Evolutionary conservation across 1,140 invertebrate genomes (phyloP).

Genomic region (Papilio xuthus): DNA sequence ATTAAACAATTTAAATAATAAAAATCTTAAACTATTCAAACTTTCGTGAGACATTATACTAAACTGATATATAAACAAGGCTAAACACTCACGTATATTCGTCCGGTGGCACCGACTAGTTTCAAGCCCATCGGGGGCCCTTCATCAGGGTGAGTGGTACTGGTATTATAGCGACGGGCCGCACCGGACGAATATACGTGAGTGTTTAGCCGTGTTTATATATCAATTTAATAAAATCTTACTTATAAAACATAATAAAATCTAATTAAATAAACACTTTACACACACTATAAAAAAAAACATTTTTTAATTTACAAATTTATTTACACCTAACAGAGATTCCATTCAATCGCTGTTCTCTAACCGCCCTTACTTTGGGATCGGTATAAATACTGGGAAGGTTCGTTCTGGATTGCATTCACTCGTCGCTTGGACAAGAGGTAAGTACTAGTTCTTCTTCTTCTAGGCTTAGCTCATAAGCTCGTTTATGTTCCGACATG

Average conservation of each 20-base stretch:
- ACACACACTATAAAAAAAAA: background rate
- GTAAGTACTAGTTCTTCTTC: slow-evolving; percentile 5
- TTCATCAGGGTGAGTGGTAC: too few species aligned
- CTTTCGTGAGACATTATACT: too few species aligned
- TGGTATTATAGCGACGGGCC: too few species aligned
- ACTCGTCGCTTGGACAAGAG: slow-evolving; percentile 14
- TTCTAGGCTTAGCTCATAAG: background rate
- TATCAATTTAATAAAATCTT: too few species aligned
- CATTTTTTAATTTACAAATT: background rate
- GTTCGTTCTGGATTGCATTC: slow-evolving; percentile 25
- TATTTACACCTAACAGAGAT: background rate
- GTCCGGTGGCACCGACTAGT: too few species aligned
- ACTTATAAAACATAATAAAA: too few species aligned
- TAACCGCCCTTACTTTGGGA: slow-evolving; percentile 16
- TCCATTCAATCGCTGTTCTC: background rate
- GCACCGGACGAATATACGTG: too few species aligned
- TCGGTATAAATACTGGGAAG: slow-evolving; percentile 8
- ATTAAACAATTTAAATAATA: background rate
- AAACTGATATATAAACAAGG: too few species aligned
- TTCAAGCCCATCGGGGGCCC: too few species aligned
- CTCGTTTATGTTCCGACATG: background rate
- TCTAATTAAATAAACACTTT: too few species aligned
- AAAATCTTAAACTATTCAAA: background rate
- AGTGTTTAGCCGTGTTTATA: too few species aligned
- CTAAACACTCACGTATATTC: too few species aligned